These are phyloP conservation scores for Leptarthrus brevirostris DNA, from an alignment of 2,888 invertebrate species.

Conservation along the genomic window DNA sequence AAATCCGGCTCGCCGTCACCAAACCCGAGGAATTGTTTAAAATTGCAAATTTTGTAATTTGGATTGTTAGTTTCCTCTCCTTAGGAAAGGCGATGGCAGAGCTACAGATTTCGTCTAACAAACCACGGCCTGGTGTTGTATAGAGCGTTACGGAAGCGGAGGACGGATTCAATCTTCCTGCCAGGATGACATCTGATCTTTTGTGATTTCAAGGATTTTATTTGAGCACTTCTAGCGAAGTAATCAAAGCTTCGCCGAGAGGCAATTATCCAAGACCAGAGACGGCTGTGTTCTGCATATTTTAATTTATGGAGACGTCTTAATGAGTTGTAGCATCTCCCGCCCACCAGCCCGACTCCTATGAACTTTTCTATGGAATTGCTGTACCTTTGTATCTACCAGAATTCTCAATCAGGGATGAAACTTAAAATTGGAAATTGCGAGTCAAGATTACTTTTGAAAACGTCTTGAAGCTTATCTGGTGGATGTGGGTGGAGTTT, in stretches of 20 bases:
- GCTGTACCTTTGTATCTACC: background rate
- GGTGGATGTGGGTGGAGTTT: background rate
- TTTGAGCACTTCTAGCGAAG: slow-evolving; percentile 40
- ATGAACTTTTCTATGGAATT: background rate
- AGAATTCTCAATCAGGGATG: slow-evolving; percentile 27
- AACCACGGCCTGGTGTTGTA: background rate
- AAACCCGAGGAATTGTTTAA: slow-evolving; percentile 47
- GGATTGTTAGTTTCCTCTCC: slow-evolving; percentile 50
- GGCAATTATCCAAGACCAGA: slow-evolving; percentile 43
- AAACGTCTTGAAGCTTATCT: slow-evolving; percentile 5
- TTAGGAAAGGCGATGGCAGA: slow-evolving; percentile 10
- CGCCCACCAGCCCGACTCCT: background rate
- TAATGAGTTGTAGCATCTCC: slow-evolving; percentile 34
- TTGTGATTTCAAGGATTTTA: slow-evolving; percentile 46
- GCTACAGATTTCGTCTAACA: slow-evolving; percentile 16
- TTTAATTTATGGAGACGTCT: slow-evolving; percentile 42
- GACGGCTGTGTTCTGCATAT: slow-evolving; percentile 31
- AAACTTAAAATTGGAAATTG: slow-evolving; percentile 43
- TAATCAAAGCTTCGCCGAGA: slow-evolving; percentile 45
- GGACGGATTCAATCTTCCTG: slow-evolving; percentile 32
- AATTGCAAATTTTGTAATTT: slow-evolving; percentile 53
- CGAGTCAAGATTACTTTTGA: slow-evolving; percentile 30
- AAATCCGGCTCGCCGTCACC: slow-evolving; percentile 16
- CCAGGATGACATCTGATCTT: slow-evolving; percentile 45
- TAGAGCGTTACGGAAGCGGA: slow-evolving; percentile 12